These are phyloP conservation scores for Leptodactylus fuscus DNA, from an alignment of 2,113 vertebrate species.

Conservation along the genomic window DNA sequence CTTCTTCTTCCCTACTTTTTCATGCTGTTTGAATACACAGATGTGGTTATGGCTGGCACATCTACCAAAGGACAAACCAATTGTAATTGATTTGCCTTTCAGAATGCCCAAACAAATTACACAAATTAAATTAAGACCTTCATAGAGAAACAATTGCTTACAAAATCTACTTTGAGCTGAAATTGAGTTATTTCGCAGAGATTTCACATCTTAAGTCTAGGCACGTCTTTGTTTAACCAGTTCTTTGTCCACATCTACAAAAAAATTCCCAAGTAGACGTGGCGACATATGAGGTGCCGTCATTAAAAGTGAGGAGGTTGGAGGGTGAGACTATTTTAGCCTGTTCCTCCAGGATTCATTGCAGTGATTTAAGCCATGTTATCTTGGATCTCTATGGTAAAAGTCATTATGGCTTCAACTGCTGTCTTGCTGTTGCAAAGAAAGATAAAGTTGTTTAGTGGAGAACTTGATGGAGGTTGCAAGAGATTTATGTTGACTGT, in stretches of 20 bases:
- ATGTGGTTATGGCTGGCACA: slow-evolving; percentile 36
- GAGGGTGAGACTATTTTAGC: background rate
- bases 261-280: background rate
- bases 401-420: background rate
- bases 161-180: slow-evolving; percentile 28
- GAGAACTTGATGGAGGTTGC: slow-evolving; percentile 20
- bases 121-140: slow-evolving; percentile 55
- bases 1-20: background rate
- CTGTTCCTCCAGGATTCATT: background rate
- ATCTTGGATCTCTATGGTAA: background rate
- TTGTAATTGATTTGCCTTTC: slow-evolving; percentile 57
- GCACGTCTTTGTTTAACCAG: slow-evolving; percentile 20
- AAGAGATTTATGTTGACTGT: slow-evolving; percentile 21
- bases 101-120: slow-evolving; percentile 41
- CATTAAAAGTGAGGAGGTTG: background rate
- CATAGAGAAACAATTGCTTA: slow-evolving; percentile 52
- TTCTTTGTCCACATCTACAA: background rate
- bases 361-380: background rate
- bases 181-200: slow-evolving; percentile 42
- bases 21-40: slow-evolving; percentile 35
- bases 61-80: slow-evolving; percentile 50
- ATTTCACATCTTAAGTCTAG: background rate
- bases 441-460: slow-evolving; percentile 8
- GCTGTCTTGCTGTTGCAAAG: background rate
- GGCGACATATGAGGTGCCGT: background rate